phyloP scores from a whole-genome alignment of 2,113 vertebrate genomes.

The Cathartes aura region DNA sequence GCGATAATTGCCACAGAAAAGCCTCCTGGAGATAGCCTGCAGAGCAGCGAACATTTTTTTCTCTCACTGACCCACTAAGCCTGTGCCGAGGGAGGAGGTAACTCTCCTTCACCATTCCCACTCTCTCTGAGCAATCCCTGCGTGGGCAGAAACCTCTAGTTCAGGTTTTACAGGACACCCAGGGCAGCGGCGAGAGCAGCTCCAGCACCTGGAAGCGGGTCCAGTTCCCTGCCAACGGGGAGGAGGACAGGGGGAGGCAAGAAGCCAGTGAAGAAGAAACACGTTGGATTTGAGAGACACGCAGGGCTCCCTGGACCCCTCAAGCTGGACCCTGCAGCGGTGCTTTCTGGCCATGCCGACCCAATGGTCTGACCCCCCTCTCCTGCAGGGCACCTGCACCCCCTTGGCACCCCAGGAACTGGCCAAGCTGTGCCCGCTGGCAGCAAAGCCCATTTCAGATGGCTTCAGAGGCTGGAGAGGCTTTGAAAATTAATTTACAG shows the following conservation, averaged over 20 bases:
- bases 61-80: not conserved
- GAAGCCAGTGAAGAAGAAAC: not conserved
- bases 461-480: not conserved
- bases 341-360: not conserved
- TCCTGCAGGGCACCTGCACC: not conserved
- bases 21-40: not conserved
- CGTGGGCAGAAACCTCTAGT: accelerated
- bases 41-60: not conserved
- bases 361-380: accelerated
- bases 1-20: not conserved
- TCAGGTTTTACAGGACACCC: not conserved
- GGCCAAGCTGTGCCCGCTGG: not conserved
- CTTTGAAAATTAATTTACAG: not conserved
- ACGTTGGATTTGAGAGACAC: accelerated
- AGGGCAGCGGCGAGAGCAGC: not conserved
- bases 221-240: accelerated
- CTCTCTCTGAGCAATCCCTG: not conserved
- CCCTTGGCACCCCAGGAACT: not conserved
- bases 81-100: accelerated
- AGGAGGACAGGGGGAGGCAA: not conserved
- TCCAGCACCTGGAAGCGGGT: accelerated
- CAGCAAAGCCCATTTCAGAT: not conserved
- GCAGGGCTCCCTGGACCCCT: not conserved
- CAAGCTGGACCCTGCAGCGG: not conserved
- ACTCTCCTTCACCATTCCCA: not conserved